phyloP scores from a whole-genome alignment of 2,797 vertebrate species.

The Lacerta agilis region DNA sequence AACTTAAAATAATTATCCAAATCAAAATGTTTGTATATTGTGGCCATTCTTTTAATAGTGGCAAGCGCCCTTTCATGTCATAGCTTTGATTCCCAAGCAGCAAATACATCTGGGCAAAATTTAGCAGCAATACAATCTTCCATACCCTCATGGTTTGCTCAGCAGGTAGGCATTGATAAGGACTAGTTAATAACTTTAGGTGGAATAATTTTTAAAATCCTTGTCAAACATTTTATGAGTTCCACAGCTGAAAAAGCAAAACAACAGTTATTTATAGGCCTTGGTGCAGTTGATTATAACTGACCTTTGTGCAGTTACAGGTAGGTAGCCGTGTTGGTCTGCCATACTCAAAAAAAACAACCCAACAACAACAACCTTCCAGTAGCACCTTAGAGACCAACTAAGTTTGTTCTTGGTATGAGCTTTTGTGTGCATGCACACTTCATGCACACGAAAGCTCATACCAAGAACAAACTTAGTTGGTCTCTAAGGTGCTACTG shows the following conservation, averaged over 20 bases:
- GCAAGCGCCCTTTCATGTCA: too few species aligned
- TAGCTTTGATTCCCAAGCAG: neutral
- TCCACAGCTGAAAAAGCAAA: neutral
- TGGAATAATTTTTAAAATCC: constrained; percentile 39
- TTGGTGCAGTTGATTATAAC: neutral
- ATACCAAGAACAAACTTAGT: too few species aligned
- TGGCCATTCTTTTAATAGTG: neutral
- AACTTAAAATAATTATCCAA: neutral
- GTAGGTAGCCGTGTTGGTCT: too few species aligned
- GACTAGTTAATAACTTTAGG: constrained; percentile 17
- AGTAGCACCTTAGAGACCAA: too few species aligned
- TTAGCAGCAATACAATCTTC: neutral
- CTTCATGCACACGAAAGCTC: too few species aligned
- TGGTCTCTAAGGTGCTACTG: too few species aligned
- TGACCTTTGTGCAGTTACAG: too few species aligned
- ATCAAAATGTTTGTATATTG: too few species aligned
- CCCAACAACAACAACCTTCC: too few species aligned
- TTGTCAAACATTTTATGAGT: constrained; percentile 42
- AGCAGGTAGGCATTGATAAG: rapidly evolving
- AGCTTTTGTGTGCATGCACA: too few species aligned
- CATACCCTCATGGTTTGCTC: neutral
- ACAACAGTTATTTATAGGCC: constrained; percentile 47
- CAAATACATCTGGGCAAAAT: neutral
- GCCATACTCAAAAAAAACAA: too few species aligned
- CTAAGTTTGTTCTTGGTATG: too few species aligned